Base-by-base conservation (phyloP, 2,888 invertebrate genomes). In the Thalpophila matura region DNA sequence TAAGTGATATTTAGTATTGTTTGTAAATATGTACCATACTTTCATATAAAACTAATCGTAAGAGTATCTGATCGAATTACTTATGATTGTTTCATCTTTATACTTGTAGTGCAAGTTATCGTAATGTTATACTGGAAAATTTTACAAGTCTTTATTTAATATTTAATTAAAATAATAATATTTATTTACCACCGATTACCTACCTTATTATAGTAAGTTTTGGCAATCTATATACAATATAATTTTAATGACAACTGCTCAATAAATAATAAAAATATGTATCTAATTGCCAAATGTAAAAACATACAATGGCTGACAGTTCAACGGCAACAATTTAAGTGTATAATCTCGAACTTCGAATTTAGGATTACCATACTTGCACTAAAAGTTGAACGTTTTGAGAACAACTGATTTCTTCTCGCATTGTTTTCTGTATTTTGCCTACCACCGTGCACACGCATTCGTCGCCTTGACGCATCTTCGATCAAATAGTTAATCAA, bases 11-110 rank as follows among this genome's bases (percentile, higher is more conserved):
- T 94, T 93, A 94, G 89, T 93, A 89, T 94, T 92, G 91, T 93
- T 88, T 94, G 95, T 95, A 94, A 95, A 95, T 95, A 95, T 95
- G 93, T 95, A 94, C 91, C 91, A 94, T 94, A 95, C 80, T 89
- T 86, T 91, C 91, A 91, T 89, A 81, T 89, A 88, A 90, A 89
- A 87, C 86, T 91, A 89, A 88, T 90, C 84, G 83, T 92, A 91
- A 89, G 91, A 82, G 74, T 85, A 77, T 85, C 88, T 88, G 83
- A 84, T 86, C 77, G 82, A 85, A 83, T 84, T 81, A 86, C 84
- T 86, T 86, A 86, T 83, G 82, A 81, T 87, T 87, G 67, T 77
- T 84, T 82, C 84, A 84, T 82, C 81, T 71, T 71, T 65, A 60
- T 64, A 74, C 78, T 82, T 82, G 80, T 80, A 86, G 81, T 86